A percentile compares a stretch with the other conserved stretches of the same genome.
These are phyloP conservation scores for Teleogryllus oceanicus DNA, from an alignment of 2,888 invertebrate genomes.

Conservation along the genomic window DNA sequence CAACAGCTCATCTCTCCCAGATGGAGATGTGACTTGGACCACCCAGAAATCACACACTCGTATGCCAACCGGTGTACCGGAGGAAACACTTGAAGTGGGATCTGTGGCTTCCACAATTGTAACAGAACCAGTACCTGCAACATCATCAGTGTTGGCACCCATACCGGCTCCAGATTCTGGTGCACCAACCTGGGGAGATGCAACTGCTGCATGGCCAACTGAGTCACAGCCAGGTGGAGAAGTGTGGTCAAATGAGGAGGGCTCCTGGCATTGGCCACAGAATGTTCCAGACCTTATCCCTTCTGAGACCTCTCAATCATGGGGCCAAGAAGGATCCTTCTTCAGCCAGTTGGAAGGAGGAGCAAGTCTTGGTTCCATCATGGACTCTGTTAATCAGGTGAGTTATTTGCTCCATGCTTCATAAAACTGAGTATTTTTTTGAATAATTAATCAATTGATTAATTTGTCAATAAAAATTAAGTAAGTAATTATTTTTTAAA, in stretches of 20 bases:
- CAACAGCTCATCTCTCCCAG: neutral
- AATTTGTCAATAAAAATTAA: no score
- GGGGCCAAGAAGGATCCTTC: neutral
- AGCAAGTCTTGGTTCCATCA: slow-evolving; percentile 41
- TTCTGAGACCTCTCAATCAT: neutral
- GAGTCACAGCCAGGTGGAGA: neutral
- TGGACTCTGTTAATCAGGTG: slow-evolving; percentile 43
- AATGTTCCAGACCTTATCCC: neutral
- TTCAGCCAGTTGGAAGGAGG: slow-evolving; percentile 12
- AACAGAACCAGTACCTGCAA: neutral
- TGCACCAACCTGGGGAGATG: neutral
- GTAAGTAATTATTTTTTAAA: no score
- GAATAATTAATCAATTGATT: no score
- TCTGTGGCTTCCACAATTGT: neutral
- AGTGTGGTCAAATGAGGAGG: slow-evolving; percentile 4
- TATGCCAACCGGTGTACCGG: neutral
- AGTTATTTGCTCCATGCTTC: slow-evolving; percentile 21
- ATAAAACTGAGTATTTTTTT: no score
- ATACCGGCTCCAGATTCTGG: neutral
- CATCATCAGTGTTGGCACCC: neutral
- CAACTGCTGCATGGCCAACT: neutral
- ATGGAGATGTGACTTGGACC: neutral
- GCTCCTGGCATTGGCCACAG: neutral
- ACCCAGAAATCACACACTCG: neutral
- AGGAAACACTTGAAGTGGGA: neutral